Percentiles rank a stretch among this genome's conserved stretches.
phyloP scores from a whole-genome alignment of 64 coral and sea anemone species.

The Montipora cactus region DNA sequence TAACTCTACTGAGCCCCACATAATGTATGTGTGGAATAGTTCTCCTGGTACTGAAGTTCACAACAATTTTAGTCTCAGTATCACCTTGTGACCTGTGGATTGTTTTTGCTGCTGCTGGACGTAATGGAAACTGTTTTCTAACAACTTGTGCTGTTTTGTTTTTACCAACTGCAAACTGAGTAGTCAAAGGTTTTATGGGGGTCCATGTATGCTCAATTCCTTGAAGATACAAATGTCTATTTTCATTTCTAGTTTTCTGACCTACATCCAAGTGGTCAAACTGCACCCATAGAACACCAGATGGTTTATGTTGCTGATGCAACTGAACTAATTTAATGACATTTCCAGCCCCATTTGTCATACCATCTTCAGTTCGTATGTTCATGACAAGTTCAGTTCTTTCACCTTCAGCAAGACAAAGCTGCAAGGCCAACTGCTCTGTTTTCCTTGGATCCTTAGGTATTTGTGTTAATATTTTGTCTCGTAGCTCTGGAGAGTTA shows the following conservation, averaged over 20 bases:
- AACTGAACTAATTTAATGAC: conserved; percentile 8
- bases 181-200: conserved; percentile 22
- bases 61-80: not conserved
- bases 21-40: too few species aligned
- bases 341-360: not conserved
- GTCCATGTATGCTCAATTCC: conserved; percentile 8
- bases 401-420: conserved; percentile 20
- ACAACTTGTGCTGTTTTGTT: conserved; percentile 49
- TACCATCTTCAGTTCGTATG: conserved; percentile 40
- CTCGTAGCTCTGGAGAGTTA: too few species aligned
- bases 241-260: not conserved
- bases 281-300: too few species aligned
- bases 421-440: conserved; percentile 1
- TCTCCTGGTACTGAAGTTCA: too few species aligned
- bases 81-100: conserved; percentile 16
- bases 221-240: conserved; percentile 16
- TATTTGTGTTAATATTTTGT: not conserved
- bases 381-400: conserved; percentile 46
- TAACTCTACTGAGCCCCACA: not conserved
- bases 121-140: conserved; percentile 53
- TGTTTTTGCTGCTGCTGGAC: not conserved
- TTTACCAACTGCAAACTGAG: conserved; percentile 33
- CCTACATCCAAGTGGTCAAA: too few species aligned
- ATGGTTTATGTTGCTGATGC: too few species aligned
- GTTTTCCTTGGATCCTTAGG: conserved; percentile 45